Evolutionary conservation across 2,797 vertebrate genomes (phyloP), one percentile per base, ranked within the genome.

Genomic region (Eulemur albifrons): DNA sequence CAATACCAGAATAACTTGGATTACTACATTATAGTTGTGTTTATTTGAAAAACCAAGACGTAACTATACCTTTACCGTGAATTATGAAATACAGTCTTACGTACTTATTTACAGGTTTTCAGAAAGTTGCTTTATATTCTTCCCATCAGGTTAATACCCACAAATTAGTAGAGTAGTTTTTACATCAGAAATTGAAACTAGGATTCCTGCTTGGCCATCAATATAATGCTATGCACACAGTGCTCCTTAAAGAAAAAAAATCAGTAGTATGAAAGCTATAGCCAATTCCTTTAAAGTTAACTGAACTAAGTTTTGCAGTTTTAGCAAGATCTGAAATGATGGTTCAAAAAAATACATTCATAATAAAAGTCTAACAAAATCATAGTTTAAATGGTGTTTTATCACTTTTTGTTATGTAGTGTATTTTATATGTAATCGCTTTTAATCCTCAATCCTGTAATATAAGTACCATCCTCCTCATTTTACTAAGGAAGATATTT

Each of bases 101-200:
- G 25, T 95, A 80, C 30, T 97, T 97, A 65, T 85, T 96, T 87
- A 20, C 38, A 94, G 61, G n/a, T 93, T 95, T 97, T 95, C 27
- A 75, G 57, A 65, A 96, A 90, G 84, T 43, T 95, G 20, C 79
- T 88, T 73, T 92, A 73, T 70, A 70, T 86, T 94, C 61, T 91
- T 96, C 79, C 54, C 14, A 70, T 88, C 75, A 91, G 48, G 50
- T 90, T 84, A 88, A 25, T 81, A 80, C 45, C 40, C 38, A 75
- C 79, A 97, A 72, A 84, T 91, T 82, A 90, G 40, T 61, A 93
- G 57, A 80, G 59, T 61, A 61, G 50, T 90, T 90, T 95, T 90
- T 90, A 87, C 48, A 79, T 61, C 23, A 87, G 20, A 85, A 93
- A 38, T 69, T 94, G 43, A 89, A 94, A 88, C 27, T 75, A 67